Conservation (phyloP, 2,113 vertebrate genomes). For the Thalassoma bifasciatum region DNA sequence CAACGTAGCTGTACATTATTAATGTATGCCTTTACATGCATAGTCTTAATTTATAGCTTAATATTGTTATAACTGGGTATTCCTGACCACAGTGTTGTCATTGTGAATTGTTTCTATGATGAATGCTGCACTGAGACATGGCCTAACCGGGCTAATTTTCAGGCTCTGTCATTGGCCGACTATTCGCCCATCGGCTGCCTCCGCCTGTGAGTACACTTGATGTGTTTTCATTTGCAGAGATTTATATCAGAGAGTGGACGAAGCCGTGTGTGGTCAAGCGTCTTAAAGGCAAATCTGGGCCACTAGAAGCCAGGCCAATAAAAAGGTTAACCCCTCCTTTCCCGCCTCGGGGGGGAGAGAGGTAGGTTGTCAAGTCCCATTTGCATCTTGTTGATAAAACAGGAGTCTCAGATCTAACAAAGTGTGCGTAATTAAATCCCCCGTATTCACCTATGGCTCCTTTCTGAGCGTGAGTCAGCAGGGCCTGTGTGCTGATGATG, state of each 20-base stretch:
- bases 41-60: neutral
- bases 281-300: conserved; percentile 48
- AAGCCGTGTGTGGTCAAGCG: conserved; percentile 47
- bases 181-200: conserved; percentile 23
- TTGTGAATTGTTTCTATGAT: neutral
- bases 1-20: neutral
- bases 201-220: conserved; percentile 22
- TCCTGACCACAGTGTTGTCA: neutral
- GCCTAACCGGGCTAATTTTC: conserved; percentile 68
- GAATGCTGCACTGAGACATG: conserved; percentile 36
- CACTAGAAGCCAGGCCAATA: conserved; percentile 30
- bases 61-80: neutral
- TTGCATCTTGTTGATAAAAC: conserved; percentile 32
- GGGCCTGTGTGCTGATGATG: conserved; percentile 40
- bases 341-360: neutral
- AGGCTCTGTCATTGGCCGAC: conserved; percentile 46
- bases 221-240: conserved; percentile 51
- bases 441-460: conserved; percentile 38
- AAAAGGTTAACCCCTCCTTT: conserved; percentile 40
- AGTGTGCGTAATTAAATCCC: conserved; percentile 52
- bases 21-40: neutral
- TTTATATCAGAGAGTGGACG: conserved; percentile 23
- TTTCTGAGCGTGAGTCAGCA: conserved; percentile 75
- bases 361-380: conserved; percentile 21
- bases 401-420: conserved; percentile 35